Base-by-base conservation (phyloP, 2,797 vertebrate species). In the Sebastes nivosus region DNA sequence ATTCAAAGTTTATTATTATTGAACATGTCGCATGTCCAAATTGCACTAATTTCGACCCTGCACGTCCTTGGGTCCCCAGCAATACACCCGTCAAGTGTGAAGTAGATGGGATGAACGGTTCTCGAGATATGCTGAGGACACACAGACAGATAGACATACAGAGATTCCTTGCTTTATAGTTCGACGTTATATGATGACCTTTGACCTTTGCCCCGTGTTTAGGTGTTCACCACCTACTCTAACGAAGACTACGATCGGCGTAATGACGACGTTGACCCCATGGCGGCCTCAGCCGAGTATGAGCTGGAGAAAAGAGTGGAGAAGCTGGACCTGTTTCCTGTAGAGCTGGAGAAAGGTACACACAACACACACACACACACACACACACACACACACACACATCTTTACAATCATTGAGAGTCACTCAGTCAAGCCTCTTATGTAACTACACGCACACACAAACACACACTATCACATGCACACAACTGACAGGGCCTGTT, bases 291-390 rank as follows among this genome's bases (percentile, higher is more conserved):
- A 0, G 98, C 98, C 0, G 98, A 99, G 90, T 99, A 99, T 0
- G 98, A 99, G 93, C 95, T 99, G 92, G 98, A 99, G 94, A 99
- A 99, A 92, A 92, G 98, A 50, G 98, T 99, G 50, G 98, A 99
- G 93, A 95, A 97, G 86, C 93, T 99, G 87, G 98, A 99, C 82
- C 96, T 99, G 50, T 99, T 99, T 92, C 97, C 98, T 0, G 98
- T 99, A 50, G 98, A 99, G 92, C 95, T 99, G 90, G 97, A 98
- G 87, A 99, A 99, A 96, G 98, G 98, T 99, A 89, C 13, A 42
- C 18, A 25, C 30, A 59, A 63, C 34, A 52, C 64, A 63, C 57
- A 24, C 68, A 70, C 67, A 50, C 34, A 12, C 11, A 71, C 52
- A 68, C 63, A 65, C 46, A 63, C 34, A 64, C 70, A 75, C 1